Conservation (phyloP, 2,113 vertebrate genomes). For the Beaufortia kweichowensis region DNA sequence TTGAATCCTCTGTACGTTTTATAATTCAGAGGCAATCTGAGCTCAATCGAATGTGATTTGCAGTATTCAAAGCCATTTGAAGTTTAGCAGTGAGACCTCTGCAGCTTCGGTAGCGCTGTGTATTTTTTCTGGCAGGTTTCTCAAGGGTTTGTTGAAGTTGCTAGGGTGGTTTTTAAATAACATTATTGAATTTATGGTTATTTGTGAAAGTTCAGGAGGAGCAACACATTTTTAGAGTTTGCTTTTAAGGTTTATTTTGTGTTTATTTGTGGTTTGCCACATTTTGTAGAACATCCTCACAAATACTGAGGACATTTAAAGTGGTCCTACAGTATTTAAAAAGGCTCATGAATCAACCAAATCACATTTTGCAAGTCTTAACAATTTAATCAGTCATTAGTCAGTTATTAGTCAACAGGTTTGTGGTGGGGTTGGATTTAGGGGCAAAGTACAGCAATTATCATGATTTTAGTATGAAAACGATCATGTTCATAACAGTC, state of each 20-base stretch:
- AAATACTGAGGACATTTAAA: too few species aligned
- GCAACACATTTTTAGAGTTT: background rate
- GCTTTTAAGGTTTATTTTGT: background rate
- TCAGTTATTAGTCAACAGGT: too few species aligned
- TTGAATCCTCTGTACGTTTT: slow-evolving; percentile 43
- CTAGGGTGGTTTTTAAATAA: background rate
- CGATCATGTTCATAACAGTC: too few species aligned
- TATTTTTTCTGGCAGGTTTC: background rate
- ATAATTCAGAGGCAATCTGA: slow-evolving; percentile 59
- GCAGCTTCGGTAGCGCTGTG: slow-evolving; percentile 42
- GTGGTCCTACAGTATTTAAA: too few species aligned
- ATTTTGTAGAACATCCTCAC: too few species aligned
- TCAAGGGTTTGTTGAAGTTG: background rate
- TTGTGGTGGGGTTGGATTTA: too few species aligned
- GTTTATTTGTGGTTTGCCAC: background rate
- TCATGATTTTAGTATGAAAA: too few species aligned
- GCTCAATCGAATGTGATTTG: slow-evolving; percentile 40
- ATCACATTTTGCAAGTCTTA: too few species aligned
- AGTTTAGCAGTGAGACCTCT: slow-evolving; percentile 49
- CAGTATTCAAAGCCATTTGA: slow-evolving; percentile 55
- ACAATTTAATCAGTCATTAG: too few species aligned
- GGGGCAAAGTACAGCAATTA: too few species aligned
- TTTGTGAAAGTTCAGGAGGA: background rate
- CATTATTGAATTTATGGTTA: background rate
- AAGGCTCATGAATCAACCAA: too few species aligned